Evolutionary conservation across 2,113 vertebrate genomes (phyloP), one percentile per base, ranked within the genome.

Genomic region (Rhinichthys klamathensis): DNA sequence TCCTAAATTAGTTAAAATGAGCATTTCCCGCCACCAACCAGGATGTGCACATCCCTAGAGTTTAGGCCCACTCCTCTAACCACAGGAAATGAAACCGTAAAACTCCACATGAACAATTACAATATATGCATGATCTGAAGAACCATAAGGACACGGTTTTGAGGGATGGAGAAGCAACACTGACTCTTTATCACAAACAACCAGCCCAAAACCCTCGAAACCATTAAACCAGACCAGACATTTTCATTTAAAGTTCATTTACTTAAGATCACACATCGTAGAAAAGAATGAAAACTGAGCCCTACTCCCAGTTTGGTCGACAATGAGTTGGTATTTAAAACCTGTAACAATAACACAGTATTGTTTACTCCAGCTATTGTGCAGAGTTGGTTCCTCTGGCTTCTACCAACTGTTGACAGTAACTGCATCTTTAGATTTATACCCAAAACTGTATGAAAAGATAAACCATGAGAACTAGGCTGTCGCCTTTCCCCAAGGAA

Each of bases 381-480:
- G 80, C 3, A 38, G 79, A 60, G 5, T 21, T 84, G 70, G 44
- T 61, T 72, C 81, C 83, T 75, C 74, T 83, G 86, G 86, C 75
- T 41, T 61, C 5, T 65, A 51, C 83, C 46, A 7, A 21, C 86
- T 88, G 65, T 41, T 87, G 77, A 82, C 18, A 44, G 92, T 92
- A 93, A 95, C 90, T 69, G 23, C 90, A 94, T 91, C 92, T 87
- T 80, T 46, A 46, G 30, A 67, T 78, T 61, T 84, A 86, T 51
- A 49, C 81, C 87, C 89, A 88, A 91, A 58, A 88, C 75, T 74
- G 85, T 81, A 83, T 91, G 93, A 92, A 94, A 94, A 92, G 85
- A 60, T 84, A 94, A 90, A 93, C 93, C 93, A 88, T 94, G 94
- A 94, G 95, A 95, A 95, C 90, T 92, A 85, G 93, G 93, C 87